Evolutionary conservation across 1,140 invertebrate species (phyloP).

Genomic region (Pseudachorutes palmiensis): DNA sequence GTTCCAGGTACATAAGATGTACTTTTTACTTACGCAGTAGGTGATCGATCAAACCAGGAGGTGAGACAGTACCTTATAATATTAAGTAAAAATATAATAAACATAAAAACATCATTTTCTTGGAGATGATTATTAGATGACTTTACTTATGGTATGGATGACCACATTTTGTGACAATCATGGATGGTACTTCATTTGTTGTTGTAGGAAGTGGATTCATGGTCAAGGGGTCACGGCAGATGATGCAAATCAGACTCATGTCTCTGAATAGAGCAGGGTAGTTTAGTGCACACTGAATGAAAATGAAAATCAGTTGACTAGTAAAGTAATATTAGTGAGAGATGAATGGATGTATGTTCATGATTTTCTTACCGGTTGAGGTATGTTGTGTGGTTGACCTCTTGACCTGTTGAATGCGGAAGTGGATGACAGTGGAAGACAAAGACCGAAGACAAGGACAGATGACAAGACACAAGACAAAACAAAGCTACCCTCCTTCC

Average conservation of each 20-base stretch:
- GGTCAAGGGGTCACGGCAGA: constrained; percentile 29
- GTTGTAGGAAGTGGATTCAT: constrained; percentile 16
- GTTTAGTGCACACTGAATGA: background rate
- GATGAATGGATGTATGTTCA: too few relatives aligned
- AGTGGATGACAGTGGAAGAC: too few relatives aligned
- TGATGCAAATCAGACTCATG: constrained; percentile 33
- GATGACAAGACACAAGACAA: too few relatives aligned
- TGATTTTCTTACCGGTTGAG: too few relatives aligned
- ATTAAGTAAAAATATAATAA: background rate
- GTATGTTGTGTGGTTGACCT: too few relatives aligned
- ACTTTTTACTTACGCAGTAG: background rate
- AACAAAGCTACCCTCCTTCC: too few relatives aligned
- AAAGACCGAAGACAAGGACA: too few relatives aligned
- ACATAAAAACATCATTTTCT: constrained; percentile 9
- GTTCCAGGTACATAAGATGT: background rate
- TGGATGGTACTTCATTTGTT: constrained; percentile 10
- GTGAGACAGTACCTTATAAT: background rate
- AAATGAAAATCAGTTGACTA: background rate
- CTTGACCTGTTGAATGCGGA: too few relatives aligned
- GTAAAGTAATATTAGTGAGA: too few relatives aligned
- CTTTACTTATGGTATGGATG: constrained; percentile 24
- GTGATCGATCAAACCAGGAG: background rate
- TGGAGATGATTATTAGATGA: constrained; percentile 21
- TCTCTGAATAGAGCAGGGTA: background rate
- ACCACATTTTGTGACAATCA: constrained; percentile 28